A percentile compares a stretch with the other conserved stretches of the same genome.
phyloP scores from a whole-genome alignment of 2,113 vertebrate species.

The Collichthys lucidus region DNA sequence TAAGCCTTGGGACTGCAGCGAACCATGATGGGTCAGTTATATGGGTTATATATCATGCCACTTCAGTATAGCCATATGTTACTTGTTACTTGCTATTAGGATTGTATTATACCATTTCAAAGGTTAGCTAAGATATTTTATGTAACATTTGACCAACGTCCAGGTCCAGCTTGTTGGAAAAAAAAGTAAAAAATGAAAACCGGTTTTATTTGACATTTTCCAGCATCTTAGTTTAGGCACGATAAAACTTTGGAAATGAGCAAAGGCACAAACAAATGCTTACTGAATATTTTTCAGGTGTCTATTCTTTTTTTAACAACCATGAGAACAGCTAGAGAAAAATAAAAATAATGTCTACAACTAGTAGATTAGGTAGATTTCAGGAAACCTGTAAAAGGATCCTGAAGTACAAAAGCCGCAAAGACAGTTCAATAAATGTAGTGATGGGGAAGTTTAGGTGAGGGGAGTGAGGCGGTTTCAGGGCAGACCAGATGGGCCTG shows the following conservation, averaged over 20 bases:
- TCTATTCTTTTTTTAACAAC: too few relatives aligned
- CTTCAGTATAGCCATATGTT: not conserved
- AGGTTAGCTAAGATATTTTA: not conserved
- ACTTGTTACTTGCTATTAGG: not conserved
- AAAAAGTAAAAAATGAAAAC: not conserved
- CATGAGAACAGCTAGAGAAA: too few relatives aligned
- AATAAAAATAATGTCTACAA: too few relatives aligned
- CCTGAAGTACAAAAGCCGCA: too few relatives aligned
- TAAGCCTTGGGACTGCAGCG: too few relatives aligned
- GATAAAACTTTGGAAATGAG: not conserved
- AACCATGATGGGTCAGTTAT: not conserved
- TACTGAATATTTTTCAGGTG: not conserved
- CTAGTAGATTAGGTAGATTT: too few relatives aligned
- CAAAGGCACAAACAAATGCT: not conserved
- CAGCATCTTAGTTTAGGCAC: not conserved
- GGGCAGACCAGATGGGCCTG: too few relatives aligned
- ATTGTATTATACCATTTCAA: not conserved
- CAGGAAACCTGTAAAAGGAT: too few relatives aligned
- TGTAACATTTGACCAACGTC: not conserved
- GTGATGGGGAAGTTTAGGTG: too few relatives aligned
- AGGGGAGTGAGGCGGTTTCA: too few relatives aligned
- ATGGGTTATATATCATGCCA: not conserved
- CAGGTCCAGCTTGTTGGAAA: not conserved
- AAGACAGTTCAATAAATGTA: too few relatives aligned
- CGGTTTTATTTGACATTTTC: not conserved